Base-by-base conservation (phyloP, 2,797 vertebrate species). In the Intellagama lesueurii region DNA sequence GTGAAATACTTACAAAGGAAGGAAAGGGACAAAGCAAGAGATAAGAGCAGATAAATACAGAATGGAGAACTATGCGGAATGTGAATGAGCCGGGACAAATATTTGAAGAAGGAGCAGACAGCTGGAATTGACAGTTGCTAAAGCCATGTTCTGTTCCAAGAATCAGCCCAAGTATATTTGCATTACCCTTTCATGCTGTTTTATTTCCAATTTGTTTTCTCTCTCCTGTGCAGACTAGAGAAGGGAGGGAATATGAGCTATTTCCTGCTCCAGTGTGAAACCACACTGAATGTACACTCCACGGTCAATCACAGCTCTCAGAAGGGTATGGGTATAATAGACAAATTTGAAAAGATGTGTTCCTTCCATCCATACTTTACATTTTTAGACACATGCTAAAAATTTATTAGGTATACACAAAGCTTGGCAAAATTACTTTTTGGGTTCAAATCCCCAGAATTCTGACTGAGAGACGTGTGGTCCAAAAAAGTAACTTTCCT, bases 81-180 rank as follows among this genome's bases (percentile, higher is more conserved):
- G 77, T 69, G 69, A 66, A 84, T 84, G 49, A 83, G 52, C 40
- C n/a, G 28, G 70, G 32, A 88, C 70, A 88, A 85, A 90, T 84
- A 81, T 87, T 87, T 88, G 87, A 83, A 90, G 19, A 90, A 78
- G 64, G 24, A 83, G 81, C 26, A 78, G 64, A 40, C 80, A 52
- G 66, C 73, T 76, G 82, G 78, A 68, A 85, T 47, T 72, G 56
- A 68, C 69, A 76, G 77, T 56, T 66, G 28, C 76, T 56, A 88
- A 76, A 73, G 77, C 68, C 30, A 56, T 56, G 52, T 56, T 56
- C 52, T 7, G 52, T 56, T 56, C 52, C 52, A 49, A 66, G 14
- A 83, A 75, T 90, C 76, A 75, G 73, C 60, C 52, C 68, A 66
- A 49, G 60, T 66, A 60, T 85, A 79, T 70, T 81, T 88, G 82